Percentiles rank a stretch among this genome's conserved stretches.
phyloP scores from a whole-genome alignment of 2,113 vertebrate species.

The Nesogale talazaci region DNA sequence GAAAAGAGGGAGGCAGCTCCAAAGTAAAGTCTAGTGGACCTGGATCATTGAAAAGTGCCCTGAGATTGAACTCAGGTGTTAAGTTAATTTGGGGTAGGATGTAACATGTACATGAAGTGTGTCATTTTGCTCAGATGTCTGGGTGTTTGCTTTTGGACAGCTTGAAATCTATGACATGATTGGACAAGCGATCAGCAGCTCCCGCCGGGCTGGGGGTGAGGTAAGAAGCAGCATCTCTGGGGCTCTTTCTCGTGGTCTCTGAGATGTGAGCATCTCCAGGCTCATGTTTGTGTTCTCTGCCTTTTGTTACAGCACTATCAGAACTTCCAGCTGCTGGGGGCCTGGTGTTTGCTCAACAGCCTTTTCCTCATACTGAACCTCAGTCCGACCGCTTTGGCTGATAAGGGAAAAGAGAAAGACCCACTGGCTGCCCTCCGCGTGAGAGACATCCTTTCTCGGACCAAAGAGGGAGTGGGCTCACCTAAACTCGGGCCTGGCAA shows the following conservation, averaged over 20 bases:
- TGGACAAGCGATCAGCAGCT: conserved; percentile 96
- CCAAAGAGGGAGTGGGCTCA: conserved; percentile 97
- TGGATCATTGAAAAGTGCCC: neutral
- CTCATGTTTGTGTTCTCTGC: conserved; percentile 47
- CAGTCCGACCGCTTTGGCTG: conserved; percentile 96
- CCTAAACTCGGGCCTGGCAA: conserved; percentile 98
- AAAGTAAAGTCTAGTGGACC: neutral
- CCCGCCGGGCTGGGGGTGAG: conserved; percentile 97
- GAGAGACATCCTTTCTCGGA: conserved; percentile 94
- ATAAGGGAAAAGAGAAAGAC: conserved; percentile 99
- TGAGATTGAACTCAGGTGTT: neutral
- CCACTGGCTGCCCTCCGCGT: conserved; percentile 96
- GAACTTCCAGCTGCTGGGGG: conserved; percentile 98
- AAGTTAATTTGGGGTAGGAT: neutral
- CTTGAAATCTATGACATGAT: conserved; percentile 99
- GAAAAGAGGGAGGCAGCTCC: neutral
- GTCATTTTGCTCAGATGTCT: conserved; percentile 37
- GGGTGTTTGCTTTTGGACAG: conserved; percentile 85
- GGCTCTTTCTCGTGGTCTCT: neutral
- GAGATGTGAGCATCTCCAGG: neutral
- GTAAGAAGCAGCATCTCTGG: conserved; percentile 81
- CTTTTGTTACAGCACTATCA: conserved; percentile 93
- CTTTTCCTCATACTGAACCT: conserved; percentile 98
- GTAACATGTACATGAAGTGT: neutral
- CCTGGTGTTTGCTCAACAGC: conserved; percentile 98